Evolutionary conservation across 1,140 invertebrate species (phyloP).

Genomic region (Acyrthosiphon pisum): DNA sequence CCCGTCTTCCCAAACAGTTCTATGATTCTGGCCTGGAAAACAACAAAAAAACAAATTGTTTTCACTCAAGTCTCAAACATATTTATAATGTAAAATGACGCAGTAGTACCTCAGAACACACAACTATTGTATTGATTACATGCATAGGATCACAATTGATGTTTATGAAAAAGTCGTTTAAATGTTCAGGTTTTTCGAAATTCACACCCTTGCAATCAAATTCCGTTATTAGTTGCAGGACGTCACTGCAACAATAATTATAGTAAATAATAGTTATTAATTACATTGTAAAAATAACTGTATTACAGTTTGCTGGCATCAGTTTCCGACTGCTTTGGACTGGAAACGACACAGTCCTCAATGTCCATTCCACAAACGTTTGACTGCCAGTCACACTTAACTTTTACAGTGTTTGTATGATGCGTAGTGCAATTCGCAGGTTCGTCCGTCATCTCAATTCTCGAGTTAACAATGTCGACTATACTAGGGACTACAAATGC

Average conservation of each 20-base stretch:
- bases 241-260: conserved; percentile 1
- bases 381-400: background rate
- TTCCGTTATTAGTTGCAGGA: background rate
- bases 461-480: background rate
- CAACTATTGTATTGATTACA: background rate
- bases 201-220: background rate
- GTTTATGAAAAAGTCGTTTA: background rate
- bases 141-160: background rate
- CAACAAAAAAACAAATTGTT: background rate
- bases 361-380: conserved; percentile 19
- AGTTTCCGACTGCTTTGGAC: background rate
- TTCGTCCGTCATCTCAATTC: background rate
- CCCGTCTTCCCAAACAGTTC: conserved; percentile 33
- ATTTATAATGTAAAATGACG: background rate
- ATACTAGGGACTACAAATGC: background rate
- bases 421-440: background rate
- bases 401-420: background rate
- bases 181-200: background rate
- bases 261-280: background rate
- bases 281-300: background rate
- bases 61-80: background rate
- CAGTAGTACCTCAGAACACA: background rate
- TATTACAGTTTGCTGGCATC: background rate
- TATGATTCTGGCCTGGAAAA: conserved; percentile 38
- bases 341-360: background rate